Evolutionary conservation across 2,113 vertebrate genomes (phyloP), one percentile per base, ranked within the genome.

Genomic region (Eulemur macaco): DNA sequence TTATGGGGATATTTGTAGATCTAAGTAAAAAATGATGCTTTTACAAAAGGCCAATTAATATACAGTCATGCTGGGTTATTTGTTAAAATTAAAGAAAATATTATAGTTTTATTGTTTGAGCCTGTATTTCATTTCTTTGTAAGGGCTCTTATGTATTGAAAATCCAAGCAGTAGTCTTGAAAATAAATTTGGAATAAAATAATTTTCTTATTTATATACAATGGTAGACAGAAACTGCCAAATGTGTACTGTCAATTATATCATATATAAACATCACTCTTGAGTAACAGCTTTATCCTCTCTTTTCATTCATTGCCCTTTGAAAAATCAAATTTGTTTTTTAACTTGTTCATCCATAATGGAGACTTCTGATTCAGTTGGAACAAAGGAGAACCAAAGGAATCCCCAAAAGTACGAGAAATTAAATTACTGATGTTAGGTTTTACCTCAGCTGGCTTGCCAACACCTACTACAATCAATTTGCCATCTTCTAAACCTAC

Each of bases 361-460:
- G 99, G 99, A 42, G 99, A 99, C 82, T 98, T 99, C 94, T 99
- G 99, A 97, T 98, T 98, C 64, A 99, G 98, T 0, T 99, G 98
- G 98, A 99, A 98, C 98, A 98, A 98, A 95, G 98, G 98, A 91
- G 99, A 99, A 94, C 98, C 98, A 96, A 99, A 95, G 73, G 98
- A 98, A 94, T 98, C 98, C 98, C 97, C 98, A 98, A 99, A 97
- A 97, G 98, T 98, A 98, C 97, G 98, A 97, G 99, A 99, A 98
- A 99, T 98, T 98, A 99, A 99, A 99, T 99, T 99, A 98, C 98
- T 98, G 98, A 99, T 98, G 42, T 98, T 99, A 97, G 98, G 98
- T 98, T 99, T 99, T 99, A 99, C 99, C 99, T 99, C 99, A 74
- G 99, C 99, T 63, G 99, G 99, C 97, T 99, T 99, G 91, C 99